phyloP scores from a whole-genome alignment of 2,888 invertebrate species.

The Hydriomena furcata region DNA sequence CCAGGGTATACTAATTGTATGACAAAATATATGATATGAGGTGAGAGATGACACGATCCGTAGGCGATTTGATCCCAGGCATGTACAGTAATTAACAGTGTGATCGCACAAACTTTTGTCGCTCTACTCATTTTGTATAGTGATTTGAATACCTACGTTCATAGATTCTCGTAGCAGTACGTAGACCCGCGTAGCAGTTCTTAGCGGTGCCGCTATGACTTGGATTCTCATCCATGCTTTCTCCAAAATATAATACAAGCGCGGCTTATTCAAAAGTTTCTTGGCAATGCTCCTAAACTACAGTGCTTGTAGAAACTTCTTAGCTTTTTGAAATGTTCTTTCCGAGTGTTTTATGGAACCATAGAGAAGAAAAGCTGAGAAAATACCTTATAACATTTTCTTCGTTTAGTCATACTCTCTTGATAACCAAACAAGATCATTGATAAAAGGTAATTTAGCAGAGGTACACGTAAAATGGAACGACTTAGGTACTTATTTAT shows the following conservation, averaged over 20 bases:
- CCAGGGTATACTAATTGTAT: no score
- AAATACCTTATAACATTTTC: neutral
- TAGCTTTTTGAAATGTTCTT: conserved; percentile 8
- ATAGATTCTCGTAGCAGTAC: neutral
- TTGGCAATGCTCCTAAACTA: conserved; percentile 21
- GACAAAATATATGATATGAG: no score
- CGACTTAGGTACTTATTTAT: conserved; percentile 17
- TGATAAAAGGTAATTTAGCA: conserved; percentile 9
- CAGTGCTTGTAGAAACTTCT: conserved; percentile 12
- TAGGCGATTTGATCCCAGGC: no score
- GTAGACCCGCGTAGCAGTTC: conserved; percentile 1
- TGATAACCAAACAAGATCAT: conserved; percentile 3
- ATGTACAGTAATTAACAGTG: neutral
- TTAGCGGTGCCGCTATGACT: neutral
- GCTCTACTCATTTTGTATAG: no score
- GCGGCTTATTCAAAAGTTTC: conserved; percentile 15
- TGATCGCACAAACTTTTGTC: neutral
- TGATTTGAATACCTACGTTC: neutral
- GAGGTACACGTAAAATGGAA: conserved; percentile 15
- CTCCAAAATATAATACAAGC: conserved; percentile 13
- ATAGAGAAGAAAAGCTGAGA: neutral
- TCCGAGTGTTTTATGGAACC: conserved; percentile 5
- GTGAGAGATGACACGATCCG: no score
- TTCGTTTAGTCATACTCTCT: neutral
- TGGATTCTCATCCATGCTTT: neutral